These are phyloP conservation scores for Spilarctia lutea DNA, from an alignment of 2,888 invertebrate species.

Conservation along the genomic window DNA sequence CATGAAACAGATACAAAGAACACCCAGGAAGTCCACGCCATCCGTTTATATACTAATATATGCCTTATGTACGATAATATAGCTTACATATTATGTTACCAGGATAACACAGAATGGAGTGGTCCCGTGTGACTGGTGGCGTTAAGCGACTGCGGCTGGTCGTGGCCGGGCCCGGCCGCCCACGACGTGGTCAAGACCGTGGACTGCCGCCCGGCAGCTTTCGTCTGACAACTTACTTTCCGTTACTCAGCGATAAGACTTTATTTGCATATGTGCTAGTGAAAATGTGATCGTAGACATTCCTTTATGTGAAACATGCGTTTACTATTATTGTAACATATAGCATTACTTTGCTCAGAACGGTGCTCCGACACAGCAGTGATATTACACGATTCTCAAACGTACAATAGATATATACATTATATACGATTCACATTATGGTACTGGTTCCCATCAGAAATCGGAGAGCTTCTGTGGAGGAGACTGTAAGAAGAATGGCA, in stretches of 20 bases:
- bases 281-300: slow-evolving; percentile 6
- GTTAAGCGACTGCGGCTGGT: slow-evolving; percentile 78
- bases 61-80: no score
- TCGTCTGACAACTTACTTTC: slow-evolving; percentile 63
- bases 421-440: background rate
- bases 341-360: background rate
- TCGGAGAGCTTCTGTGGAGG: background rate
- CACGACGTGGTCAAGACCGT: slow-evolving; percentile 58
- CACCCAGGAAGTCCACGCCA: no score
- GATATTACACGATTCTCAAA: background rate
- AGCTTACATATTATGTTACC: slow-evolving; percentile 23
- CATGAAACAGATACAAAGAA: no score
- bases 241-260: slow-evolving; percentile 43
- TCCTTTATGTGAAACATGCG: slow-evolving; percentile 1
- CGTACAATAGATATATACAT: background rate
- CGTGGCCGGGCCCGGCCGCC: slow-evolving; percentile 77
- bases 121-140: slow-evolving; percentile 86
- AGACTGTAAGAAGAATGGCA: no score
- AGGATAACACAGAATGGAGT: slow-evolving; percentile 78
- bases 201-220: slow-evolving; percentile 73
- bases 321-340: background rate
- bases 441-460: background rate
- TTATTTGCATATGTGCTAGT: slow-evolving; percentile 34
- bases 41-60: no score
- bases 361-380: background rate